Evolutionary conservation across 2,888 invertebrate species (phyloP).

Genomic region (Caenorhabditis sp.): DNA sequence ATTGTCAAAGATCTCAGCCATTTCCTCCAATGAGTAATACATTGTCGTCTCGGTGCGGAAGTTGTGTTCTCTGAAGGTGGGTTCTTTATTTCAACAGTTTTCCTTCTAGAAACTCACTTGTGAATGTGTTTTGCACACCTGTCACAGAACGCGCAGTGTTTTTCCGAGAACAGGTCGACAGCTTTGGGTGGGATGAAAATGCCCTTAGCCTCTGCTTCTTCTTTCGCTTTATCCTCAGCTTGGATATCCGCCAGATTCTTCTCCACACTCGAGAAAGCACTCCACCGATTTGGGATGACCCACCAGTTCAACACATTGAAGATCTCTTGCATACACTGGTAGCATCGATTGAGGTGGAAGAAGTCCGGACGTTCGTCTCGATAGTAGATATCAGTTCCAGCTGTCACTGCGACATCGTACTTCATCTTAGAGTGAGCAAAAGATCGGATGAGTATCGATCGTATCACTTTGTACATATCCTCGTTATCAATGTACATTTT

Average conservation of each 20-base stretch:
- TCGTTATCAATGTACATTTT: not conserved
- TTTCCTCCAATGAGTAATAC: too few relatives aligned
- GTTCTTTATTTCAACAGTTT: not conserved
- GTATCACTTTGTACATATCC: conserved; percentile 1
- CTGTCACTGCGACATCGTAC: not conserved
- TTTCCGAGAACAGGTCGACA: not conserved
- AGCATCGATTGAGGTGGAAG: not conserved
- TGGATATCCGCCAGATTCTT: not conserved
- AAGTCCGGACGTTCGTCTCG: not conserved
- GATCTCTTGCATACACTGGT: not conserved
- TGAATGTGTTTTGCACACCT: not conserved
- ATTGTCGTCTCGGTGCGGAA: not conserved
- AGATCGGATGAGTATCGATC: not conserved
- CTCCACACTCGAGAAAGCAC: not conserved
- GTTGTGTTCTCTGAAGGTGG: not conserved
- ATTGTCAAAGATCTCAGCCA: too few relatives aligned
- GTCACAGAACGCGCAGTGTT: not conserved
- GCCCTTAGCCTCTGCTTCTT: too few relatives aligned
- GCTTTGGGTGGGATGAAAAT: too few relatives aligned
- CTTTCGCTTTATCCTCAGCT: not conserved
- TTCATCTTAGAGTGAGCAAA: conserved; percentile 4
- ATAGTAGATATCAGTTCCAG: not conserved
- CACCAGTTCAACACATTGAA: conserved; percentile 2
- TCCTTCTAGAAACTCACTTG: not conserved
- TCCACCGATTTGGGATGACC: not conserved